Base-by-base conservation (phyloP, 2,797 vertebrate species). In the Melanotaenia trifasciata region DNA sequence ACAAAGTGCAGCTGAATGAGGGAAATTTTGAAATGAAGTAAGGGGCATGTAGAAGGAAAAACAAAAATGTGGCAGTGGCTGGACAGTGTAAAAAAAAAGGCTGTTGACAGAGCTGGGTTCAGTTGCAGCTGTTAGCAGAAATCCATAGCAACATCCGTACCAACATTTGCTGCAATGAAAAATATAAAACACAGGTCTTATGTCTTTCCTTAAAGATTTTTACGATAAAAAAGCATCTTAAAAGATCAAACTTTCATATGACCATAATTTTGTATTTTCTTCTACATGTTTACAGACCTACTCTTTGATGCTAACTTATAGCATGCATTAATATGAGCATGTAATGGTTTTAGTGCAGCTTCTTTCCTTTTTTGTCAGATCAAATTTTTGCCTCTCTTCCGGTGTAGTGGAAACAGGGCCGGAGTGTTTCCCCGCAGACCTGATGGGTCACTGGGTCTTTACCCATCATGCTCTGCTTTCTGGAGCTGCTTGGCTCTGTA, bases 371-470 rank as follows among this genome's bases (percentile, higher is more conserved):
- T 63, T 43, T 30, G 33, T 32, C 7, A 5, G 6, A 7, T 60
- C 20, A 64, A 0, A 1, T 51, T 59, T 64, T 72, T 58, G 70
- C 75, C 5, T 84, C 72, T 70, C 51, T 50, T 36, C 36, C 47
- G 66, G 58, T 28, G 3, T 28, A 53, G 53, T 58, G 22, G 26
- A 63, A 80, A 14, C 74, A 58, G 43, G 35, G 45, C 58, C 57
- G 40, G 50, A 16, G 47, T 51, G 57, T 58, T 35, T 70, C 67
- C 78, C 73, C 14, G 0, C 20, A 62, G n/a, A 24, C 54, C 69
- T 79, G 59, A 67, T 22, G 74, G 80, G 79, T 84, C 86, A 81
- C 83, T 72, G 74, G 65, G 63, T 78, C 74, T 84, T 82, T 84
- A 77, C 80, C 84, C 73, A 83, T 79, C 71, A 74, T 86, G 81